Evolutionary conservation across 2,797 vertebrate genomes (phyloP), one percentile per base, ranked within the genome.

Genomic region (Gymnocypris eckloni): DNA sequence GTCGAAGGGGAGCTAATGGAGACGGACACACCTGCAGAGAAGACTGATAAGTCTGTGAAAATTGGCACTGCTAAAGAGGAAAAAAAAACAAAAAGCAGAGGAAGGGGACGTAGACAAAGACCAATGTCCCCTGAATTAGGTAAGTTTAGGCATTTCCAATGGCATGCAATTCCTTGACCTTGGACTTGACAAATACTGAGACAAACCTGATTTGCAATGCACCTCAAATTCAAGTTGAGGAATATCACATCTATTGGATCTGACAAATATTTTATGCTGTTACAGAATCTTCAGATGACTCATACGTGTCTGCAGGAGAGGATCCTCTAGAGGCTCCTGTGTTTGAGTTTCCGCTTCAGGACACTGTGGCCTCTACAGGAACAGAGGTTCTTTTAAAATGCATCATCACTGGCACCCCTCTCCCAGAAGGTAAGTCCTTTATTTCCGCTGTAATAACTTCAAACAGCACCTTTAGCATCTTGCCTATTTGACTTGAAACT

Each of bases 251-350:
- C 2, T 73, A 18, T n/a, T 61, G 8, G 59, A 66, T 54, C 22
- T 73, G 52, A 71, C 41, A 10, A 15, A 81, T 91, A n/a, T 87
- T n/a, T 87, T 82, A 50, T 87, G 28, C 82, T 73, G 81, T 78
- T 90, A 81, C 93, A 99, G 98, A 99, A 93, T 99, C 98, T 59
- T 99, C 98, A 0, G 98, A 99, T 0, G 98, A 99, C 91, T 99
- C 98, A 15, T 99, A 99, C 0, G 96, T 98, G 87, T 99, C 98
- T 22, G 98, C 98, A 25, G 98, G 94, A 85, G 98, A 99, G 90
- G 98, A 99, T 78, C 97, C 97, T 2, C 91, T 98, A 92, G 98
- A 99, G 92, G 96, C 96, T 0, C 98, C 98, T 0, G 45, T 98
- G 80, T 99, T 99, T 92, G 98, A 99, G 93, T 97, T 96, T 85